Conservation (phyloP, 2,888 invertebrate species). For the Therioaphis trifolii region DNA sequence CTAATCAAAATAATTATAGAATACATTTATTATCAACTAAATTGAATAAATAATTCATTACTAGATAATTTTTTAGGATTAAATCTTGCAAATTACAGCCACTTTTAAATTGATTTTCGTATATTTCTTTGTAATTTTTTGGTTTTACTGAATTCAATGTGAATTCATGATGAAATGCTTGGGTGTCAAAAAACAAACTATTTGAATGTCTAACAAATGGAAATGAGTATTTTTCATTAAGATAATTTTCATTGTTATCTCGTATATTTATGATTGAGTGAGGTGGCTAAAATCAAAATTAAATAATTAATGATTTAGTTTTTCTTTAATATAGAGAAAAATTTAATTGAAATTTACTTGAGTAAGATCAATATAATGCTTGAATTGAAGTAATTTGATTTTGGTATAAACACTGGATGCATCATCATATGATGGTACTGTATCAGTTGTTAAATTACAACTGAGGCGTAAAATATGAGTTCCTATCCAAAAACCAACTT, state of each 20-base stretch:
- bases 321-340: background rate
- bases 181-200: slow-evolving; percentile 28
- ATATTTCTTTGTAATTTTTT: background rate
- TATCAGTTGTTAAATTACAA: slow-evolving; percentile 10
- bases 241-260: slow-evolving; percentile 25
- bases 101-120: slow-evolving; percentile 11
- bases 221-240: slow-evolving; percentile 22
- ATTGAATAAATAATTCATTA: background rate
- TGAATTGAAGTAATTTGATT: slow-evolving; percentile 45
- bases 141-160: background rate
- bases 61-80: slow-evolving; percentile 30
- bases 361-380: slow-evolving; percentile 44
- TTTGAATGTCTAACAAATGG: slow-evolving; percentile 15
- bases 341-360: slow-evolving; percentile 34
- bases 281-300: slow-evolving; percentile 24
- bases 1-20: too few relatives aligned
- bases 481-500: slow-evolving; percentile 74
- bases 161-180: slow-evolving; percentile 28
- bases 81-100: slow-evolving; percentile 35
- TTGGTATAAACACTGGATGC: background rate
- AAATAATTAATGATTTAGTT: background rate
- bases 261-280: slow-evolving; percentile 20
- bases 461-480: slow-evolving; percentile 70
- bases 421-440: slow-evolving; percentile 38
- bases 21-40: too few relatives aligned